Base-by-base conservation (phyloP, 2,113 vertebrate genomes). In the Sphyrna mokarran region DNA sequence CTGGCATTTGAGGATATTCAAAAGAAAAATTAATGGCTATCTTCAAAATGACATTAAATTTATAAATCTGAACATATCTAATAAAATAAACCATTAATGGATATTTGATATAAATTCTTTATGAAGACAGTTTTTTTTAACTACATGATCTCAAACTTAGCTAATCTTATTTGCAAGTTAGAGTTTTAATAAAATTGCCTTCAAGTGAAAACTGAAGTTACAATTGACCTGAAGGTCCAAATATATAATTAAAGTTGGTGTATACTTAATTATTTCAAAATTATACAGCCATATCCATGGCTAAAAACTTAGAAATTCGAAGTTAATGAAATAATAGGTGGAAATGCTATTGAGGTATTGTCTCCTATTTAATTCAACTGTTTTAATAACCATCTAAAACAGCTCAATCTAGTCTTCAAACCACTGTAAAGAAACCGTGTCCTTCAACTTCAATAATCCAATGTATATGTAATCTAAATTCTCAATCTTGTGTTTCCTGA, bases 401-500 rank as follows among this genome's bases (percentile, higher is more conserved):
- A 23, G 29, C 9, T 72, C 29, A 54, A 48, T 43, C 68, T 72
- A 23, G 16, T 48, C 40, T 76, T 76, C 23, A 70, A 69, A 10
- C 8, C 40, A 68, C 33, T 23, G 72, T 14, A 70, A 66, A 94
- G 48, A 69, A 94, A 94, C 33, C 66, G n/a, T 43, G 91, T 43
- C 91, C 63, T 94, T 94, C 63, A 58, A 58, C 14, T 29, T 69
- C 66, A 93, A 93, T 63, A 66, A 9, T 63, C 16, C 40, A 14
- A 54, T 48, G 68, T 26, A 95, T 26, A 26, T 40, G 11, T 23
- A 33, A 72, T 76, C 94, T 72, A 72, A 93, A 66, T 29, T 66
- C 18, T 54, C 48, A 95, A 95, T 66, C 26, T 95, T 95, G 23
- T 4, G 29, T 95, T 95, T 63, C 93, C 91, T 94, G 91, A 94